Evolutionary conservation across 2,888 invertebrate species (phyloP), one percentile per base, ranked within the genome.

Genomic region (Operophtera brumata): DNA sequence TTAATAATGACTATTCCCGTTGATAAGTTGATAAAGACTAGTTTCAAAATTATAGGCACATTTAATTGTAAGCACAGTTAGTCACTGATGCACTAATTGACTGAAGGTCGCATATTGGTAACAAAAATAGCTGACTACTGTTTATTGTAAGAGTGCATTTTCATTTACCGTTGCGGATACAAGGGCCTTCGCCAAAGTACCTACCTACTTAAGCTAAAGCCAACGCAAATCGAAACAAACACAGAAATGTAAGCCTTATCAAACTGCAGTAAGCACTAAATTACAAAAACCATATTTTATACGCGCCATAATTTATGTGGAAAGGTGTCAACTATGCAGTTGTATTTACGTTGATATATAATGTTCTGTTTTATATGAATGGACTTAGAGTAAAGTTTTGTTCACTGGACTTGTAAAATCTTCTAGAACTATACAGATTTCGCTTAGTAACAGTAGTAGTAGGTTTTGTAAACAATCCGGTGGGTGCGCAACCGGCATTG

Each of bases 391-490:
- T 32, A 3, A 14, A 42, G 12, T 46, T 35, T 44, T 36, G 28
- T 37, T 40, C 0, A 11, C 3, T 14, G 11, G 34, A 28, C 34
- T 43, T 61, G 59, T 42, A 54, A 51, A 51, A 35, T 58, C 61
- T 71, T 79, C 80, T 71, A 74, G 82, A 79, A 69, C 40, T 78
- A 73, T 59, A 67, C 61, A 61, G 65, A 71, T 73, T 75, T 73
- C 69, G 66, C 66, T 65, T 71, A 66, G 53, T 35, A 40, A 11
- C 14, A 34, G 41, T n/a, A n/a, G n/a, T n/a, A n/a, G n/a, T n/a
- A n/a, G n/a, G n/a, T n/a, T n/a, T 74, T 69, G 80, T 84, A 82
- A 83, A 82, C 77, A 84, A 79, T 82, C 71, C 34, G 9, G 44
- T 47, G 11, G 47, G 67, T 60, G 71, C 67, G 79, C 80, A 84